phyloP scores from a whole-genome alignment of 2,797 vertebrate species.

The Molossus molossus region DNA sequence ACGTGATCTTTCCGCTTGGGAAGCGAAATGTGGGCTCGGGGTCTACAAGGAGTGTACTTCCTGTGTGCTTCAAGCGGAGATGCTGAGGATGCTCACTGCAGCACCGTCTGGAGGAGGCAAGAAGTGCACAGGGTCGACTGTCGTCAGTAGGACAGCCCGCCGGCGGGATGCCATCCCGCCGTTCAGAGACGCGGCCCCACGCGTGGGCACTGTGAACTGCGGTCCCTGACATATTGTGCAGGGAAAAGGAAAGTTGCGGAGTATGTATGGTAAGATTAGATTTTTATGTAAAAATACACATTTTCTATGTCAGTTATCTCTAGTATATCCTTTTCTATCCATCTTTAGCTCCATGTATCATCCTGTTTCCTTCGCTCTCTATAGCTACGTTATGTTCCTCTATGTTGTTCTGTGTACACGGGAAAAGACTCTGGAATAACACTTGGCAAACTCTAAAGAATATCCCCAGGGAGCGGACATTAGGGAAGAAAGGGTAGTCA shows the following conservation, averaged over 20 bases:
- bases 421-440: neutral
- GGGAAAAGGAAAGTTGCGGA: neutral
- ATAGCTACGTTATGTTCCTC: neutral
- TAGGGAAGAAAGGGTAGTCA: neutral
- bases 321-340: neutral
- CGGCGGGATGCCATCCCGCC: neutral
- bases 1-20: neutral
- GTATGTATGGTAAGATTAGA: neutral
- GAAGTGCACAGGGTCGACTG: neutral
- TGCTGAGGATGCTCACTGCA: neutral
- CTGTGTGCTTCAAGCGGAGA: neutral
- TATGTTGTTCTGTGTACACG: neutral
- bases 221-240: neutral
- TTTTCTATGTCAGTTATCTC: neutral
- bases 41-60: neutral
- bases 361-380: neutral
- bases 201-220: neutral
- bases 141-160: neutral
- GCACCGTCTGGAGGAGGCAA: neutral
- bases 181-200: neutral
- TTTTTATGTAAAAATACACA: slow-evolving; percentile 18
- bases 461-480: neutral
- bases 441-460: slow-evolving; percentile 10
- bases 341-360: neutral
- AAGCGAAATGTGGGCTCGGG: neutral